Evolutionary conservation across 2,113 vertebrate genomes (phyloP).

Genomic region (Lota lota): DNA sequence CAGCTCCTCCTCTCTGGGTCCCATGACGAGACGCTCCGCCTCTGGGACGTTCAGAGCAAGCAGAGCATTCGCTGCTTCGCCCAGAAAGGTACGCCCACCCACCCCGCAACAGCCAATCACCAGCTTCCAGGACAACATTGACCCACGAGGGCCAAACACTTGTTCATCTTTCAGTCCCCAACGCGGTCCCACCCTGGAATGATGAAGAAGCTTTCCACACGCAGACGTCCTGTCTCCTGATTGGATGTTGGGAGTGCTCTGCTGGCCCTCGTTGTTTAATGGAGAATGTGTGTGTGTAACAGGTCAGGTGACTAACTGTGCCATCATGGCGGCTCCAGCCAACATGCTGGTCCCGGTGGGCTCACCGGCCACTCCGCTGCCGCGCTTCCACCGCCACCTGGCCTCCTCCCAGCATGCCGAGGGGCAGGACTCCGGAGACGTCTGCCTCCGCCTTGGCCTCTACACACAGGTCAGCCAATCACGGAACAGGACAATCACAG

Average conservation of each 20-base stretch:
- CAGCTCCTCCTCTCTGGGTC: slow-evolving; percentile 89
- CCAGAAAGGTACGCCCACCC: slow-evolving; percentile 82
- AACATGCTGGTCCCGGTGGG: slow-evolving; percentile 91
- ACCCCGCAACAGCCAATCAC: background rate
- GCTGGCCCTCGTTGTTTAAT: no score
- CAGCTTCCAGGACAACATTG: no score
- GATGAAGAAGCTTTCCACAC: no score
- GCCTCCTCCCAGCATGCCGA: slow-evolving; percentile 78
- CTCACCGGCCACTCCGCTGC: slow-evolving; percentile 81
- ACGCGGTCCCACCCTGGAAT: no score
- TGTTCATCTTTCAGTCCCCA: no score
- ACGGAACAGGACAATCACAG: background rate
- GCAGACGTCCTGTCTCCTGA: no score
- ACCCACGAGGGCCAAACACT: no score
- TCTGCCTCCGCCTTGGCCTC: slow-evolving; percentile 80
- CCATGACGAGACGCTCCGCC: slow-evolving; percentile 86
- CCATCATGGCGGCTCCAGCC: slow-evolving; percentile 82
- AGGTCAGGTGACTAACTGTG: slow-evolving; percentile 90
- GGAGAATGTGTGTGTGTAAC: background rate
- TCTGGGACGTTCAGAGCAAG: slow-evolving; percentile 96
- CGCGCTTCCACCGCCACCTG: slow-evolving; percentile 86
- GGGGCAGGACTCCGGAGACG: slow-evolving; percentile 60
- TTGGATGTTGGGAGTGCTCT: no score
- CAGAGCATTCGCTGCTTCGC: slow-evolving; percentile 85
- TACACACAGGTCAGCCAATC: slow-evolving; percentile 77